phyloP scores from a whole-genome alignment of 2,113 vertebrate species.

The Merops nubicus region DNA sequence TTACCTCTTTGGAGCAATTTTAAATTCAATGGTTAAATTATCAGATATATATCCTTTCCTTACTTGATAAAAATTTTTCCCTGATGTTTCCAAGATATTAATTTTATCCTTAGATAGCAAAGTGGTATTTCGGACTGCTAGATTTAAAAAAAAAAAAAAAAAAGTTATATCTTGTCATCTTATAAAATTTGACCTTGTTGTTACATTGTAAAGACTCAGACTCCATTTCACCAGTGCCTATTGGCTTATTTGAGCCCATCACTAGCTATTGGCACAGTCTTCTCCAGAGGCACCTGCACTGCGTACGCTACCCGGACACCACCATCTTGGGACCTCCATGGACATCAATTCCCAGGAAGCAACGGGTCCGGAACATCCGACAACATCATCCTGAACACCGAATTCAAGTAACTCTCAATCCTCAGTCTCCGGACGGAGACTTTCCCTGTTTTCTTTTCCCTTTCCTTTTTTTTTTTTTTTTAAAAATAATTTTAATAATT shows the following conservation, averaged over 20 bases:
- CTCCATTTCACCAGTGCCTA: not conserved
- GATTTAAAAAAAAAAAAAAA: not conserved
- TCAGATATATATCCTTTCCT: not conserved
- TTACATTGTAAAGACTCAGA: constrained; percentile 40
- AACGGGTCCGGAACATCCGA: too few relatives aligned
- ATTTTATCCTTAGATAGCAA: constrained; percentile 48
- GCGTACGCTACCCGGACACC: too few relatives aligned
- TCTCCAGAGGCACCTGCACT: not conserved
- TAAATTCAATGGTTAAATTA: not conserved
- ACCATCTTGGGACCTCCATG: too few relatives aligned
- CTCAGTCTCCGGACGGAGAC: too few relatives aligned
- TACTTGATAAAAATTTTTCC: constrained; percentile 20
- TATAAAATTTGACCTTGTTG: constrained; percentile 54
- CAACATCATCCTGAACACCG: too few relatives aligned
- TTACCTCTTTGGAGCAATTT: not conserved
- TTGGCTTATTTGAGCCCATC: not conserved
- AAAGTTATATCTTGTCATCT: not conserved
- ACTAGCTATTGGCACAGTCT: not conserved
- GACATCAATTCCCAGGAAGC: too few relatives aligned
- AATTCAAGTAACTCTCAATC: too few relatives aligned
- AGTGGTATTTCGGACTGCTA: constrained; percentile 28
- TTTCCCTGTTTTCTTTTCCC: too few relatives aligned
- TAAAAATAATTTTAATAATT: too few relatives aligned
- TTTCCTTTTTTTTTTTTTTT: too few relatives aligned
- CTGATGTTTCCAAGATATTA: too few relatives aligned